Conservation (phyloP, 2,113 vertebrate genomes). For the Oryzias curvinotus region DNA sequence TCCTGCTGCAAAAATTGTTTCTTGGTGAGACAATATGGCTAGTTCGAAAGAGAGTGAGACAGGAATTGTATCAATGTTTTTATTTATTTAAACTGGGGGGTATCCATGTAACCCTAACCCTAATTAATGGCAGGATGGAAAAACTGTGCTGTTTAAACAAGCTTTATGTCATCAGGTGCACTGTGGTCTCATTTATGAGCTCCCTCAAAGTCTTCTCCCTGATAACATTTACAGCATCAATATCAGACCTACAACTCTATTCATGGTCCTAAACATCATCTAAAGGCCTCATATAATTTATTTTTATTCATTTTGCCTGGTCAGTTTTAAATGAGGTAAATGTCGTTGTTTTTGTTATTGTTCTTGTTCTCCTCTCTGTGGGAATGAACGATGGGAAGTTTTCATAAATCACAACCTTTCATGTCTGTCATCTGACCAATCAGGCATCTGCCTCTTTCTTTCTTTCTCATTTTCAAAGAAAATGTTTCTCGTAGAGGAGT, state of each 20-base stretch:
- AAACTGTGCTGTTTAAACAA: not conserved
- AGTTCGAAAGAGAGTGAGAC: not conserved
- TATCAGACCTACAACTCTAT: constrained; percentile 6
- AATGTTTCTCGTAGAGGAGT: not conserved
- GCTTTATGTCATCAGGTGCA: not conserved
- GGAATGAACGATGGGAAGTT: no score
- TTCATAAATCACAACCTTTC: constrained; percentile 27
- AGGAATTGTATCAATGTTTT: constrained; percentile 4
- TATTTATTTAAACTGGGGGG: constrained; percentile 20
- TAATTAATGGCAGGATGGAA: not conserved
- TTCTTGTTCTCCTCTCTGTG: no score
- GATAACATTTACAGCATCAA: constrained; percentile 13
- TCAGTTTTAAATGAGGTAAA: not conserved
- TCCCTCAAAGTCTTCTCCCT: constrained; percentile 6
- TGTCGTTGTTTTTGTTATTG: no score
- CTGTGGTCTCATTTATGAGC: not conserved
- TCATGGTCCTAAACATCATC: constrained; percentile 4
- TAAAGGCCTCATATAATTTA: constrained; percentile 12
- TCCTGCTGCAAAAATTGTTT: not conserved
- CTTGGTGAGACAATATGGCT: not conserved
- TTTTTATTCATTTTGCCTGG: constrained; percentile 10
- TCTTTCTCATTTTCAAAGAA: not conserved
- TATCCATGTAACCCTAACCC: not conserved
- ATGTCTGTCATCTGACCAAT: constrained; percentile 25
- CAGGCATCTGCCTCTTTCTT: not conserved